phyloP scores from a whole-genome alignment of 2,797 vertebrate species.

The Linurgus olivaceus region DNA sequence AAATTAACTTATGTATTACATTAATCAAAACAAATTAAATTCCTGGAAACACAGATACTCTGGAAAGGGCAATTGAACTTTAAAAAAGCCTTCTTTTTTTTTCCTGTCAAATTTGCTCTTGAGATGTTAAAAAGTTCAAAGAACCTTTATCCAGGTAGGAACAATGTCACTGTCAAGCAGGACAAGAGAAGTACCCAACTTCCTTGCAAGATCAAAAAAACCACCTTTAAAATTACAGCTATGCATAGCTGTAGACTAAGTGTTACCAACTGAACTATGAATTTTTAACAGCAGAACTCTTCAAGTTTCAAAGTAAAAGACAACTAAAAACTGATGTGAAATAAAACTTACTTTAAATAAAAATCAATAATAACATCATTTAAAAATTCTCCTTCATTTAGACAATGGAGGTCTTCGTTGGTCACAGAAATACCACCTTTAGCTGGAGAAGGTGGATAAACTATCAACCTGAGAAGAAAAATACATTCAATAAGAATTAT shows the following conservation, averaged over 20 bases:
- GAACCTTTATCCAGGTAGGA: not conserved
- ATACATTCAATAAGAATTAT: not conserved
- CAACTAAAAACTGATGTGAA: not conserved
- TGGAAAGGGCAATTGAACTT: not conserved
- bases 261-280: not conserved
- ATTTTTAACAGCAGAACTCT: not conserved
- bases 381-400: slow-evolving; percentile 95
- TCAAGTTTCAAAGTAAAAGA: not conserved
- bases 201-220: not conserved
- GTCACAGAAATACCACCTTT: slow-evolving; percentile 97
- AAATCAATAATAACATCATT: slow-evolving; percentile 99
- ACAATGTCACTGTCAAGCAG: not conserved
- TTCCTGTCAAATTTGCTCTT: not conserved
- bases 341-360: slow-evolving; percentile 93
- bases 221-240: not conserved
- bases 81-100: not conserved
- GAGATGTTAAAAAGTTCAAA: not conserved
- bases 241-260: not conserved
- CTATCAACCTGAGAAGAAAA: slow-evolving; percentile 85
- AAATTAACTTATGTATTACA: not conserved
- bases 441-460: slow-evolving; percentile 95
- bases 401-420: slow-evolving; percentile 97
- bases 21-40: not conserved
- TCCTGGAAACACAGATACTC: not conserved
- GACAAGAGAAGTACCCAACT: not conserved